These are phyloP conservation scores for Buceros bicornis DNA, from an alignment of 2,797 vertebrate species.

Conservation along the genomic window DNA sequence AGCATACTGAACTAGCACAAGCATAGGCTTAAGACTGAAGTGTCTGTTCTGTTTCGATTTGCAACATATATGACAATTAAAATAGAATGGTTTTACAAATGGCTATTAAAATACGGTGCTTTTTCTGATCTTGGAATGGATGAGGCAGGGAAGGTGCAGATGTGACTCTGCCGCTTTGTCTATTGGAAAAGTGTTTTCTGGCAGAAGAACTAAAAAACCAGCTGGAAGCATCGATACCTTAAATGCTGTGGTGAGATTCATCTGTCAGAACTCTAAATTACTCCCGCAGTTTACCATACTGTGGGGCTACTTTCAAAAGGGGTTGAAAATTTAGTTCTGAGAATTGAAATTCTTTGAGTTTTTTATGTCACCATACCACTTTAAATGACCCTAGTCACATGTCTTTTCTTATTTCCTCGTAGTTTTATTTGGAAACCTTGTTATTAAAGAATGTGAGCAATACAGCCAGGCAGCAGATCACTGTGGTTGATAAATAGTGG, in stretches of 20 bases:
- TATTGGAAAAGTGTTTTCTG: not conserved
- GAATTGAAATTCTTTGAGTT: not conserved
- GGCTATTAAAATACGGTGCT: not conserved
- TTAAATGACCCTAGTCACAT: not conserved
- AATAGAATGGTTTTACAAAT: not conserved
- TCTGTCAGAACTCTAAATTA: not conserved
- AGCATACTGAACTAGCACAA: not conserved
- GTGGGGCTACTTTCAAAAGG: not conserved
- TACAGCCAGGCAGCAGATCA: not conserved
- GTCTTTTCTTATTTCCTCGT: not conserved
- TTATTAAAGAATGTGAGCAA: not conserved
- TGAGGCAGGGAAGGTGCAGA: not conserved
- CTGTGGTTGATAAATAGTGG: not conserved
- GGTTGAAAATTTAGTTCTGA: not conserved
- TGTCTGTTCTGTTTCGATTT: not conserved
- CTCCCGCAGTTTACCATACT: not conserved
- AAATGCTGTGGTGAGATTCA: not conserved
- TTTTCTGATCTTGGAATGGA: not conserved
- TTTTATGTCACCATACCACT: not conserved
- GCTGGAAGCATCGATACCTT: not conserved
- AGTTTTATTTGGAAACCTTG: not conserved
- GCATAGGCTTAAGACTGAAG: not conserved
- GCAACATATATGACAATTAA: not conserved
- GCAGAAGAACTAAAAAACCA: not conserved
- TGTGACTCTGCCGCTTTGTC: not conserved